These are phyloP conservation scores for Dasyurus viverrinus DNA, from an alignment of 2,113 vertebrate genomes.

Conservation along the genomic window DNA sequence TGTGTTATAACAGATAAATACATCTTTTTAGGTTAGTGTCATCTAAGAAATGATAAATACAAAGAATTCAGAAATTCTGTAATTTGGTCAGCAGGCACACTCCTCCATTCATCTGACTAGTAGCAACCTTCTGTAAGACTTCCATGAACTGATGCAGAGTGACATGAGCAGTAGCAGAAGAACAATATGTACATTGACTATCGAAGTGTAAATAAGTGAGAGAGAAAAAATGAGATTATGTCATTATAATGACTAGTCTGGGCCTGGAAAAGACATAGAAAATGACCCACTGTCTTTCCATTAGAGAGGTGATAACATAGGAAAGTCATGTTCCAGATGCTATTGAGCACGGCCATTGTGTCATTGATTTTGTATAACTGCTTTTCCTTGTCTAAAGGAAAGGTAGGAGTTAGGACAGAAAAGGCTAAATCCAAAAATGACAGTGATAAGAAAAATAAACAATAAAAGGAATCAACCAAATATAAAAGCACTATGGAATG, in stretches of 20 bases:
- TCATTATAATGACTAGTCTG: not conserved
- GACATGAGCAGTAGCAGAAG: not conserved
- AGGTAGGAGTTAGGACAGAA: not conserved
- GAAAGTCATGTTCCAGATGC: not conserved
- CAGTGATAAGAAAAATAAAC: not conserved
- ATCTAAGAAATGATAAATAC: not conserved
- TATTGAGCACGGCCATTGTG: not conserved
- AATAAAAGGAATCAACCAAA: not conserved
- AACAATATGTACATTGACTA: not conserved
- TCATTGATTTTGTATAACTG: not conserved
- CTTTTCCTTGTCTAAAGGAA: not conserved
- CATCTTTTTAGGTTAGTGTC: not conserved
- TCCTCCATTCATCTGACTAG: too few relatives aligned
- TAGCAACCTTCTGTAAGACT: not conserved
- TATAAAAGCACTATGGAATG: not conserved
- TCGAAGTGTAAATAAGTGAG: not conserved
- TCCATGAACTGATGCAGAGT: not conserved
- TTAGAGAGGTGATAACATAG: not conserved
- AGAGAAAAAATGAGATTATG: not conserved
- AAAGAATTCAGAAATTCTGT: not conserved
- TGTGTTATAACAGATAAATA: not conserved
- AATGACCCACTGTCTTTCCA: not conserved
- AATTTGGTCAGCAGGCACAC: too few relatives aligned
- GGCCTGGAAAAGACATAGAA: not conserved
- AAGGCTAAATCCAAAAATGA: not conserved